Base-by-base conservation (phyloP, 2,113 vertebrate genomes). In the Hylia prasina region DNA sequence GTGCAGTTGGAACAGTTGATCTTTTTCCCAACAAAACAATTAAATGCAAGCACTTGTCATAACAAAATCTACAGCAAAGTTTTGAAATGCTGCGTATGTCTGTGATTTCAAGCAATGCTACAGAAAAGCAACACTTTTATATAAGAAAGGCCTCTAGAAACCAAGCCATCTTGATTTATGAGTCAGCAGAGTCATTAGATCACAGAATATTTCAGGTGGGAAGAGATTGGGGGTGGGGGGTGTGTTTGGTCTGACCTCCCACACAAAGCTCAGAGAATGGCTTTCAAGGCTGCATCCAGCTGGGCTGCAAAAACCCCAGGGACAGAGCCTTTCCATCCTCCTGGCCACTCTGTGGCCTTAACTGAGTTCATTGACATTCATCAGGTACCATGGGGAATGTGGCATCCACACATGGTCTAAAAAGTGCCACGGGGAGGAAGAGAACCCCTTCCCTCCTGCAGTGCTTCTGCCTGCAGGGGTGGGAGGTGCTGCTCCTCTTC, bases 221-320 rank as follows among this genome's bases (percentile, higher is more conserved):
- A 72, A 66, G 19, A 19, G 25, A 37, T 1, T 1, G 6, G 22
- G 13, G 11, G 0, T 13, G 12, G 7, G 1, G 2, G 5, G 0
- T 25, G 5, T 5, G 17, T 64, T 35, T n/a, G 23, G 40, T 61
- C 45, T 5, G 5, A 68, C 19, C n/a, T 84, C 15, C 4, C 3
- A 3, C n/a, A 31, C 27, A 33, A n/a, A 61, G 20, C 39, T 81
- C 25, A 77, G 40, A 33, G 17, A 35, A 42, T 0, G 0, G 4
- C 2, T 0, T 23, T 42, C 45, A 65, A 44, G 11, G 12, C 35
- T 91, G 33, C 24, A 54, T 40, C n/a, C 42, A 79, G 3, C 17
- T 1, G 0, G 17, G 33, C 30, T 81, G 42, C 30, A 65, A 78
- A 79, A 65, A 10, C 33, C 35, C 9, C 25, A 31, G 10, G 25